Evolutionary conservation across 2,797 vertebrate genomes (phyloP).

Genomic region (Trematomus bernacchii): DNA sequence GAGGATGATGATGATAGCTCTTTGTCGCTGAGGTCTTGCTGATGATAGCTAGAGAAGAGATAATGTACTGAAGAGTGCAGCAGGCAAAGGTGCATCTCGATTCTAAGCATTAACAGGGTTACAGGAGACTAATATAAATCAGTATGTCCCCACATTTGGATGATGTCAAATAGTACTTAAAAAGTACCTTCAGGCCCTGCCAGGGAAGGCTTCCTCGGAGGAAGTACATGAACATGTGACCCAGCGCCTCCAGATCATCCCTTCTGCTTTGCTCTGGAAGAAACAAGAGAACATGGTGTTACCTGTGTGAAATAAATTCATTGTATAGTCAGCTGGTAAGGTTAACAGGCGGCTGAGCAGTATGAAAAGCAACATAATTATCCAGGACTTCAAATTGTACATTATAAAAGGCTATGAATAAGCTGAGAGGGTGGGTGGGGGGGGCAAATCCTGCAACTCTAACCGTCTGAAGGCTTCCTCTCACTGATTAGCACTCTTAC

Average conservation of each 20-base stretch:
- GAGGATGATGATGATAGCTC: constrained; percentile 11
- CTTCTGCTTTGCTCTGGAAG: constrained; percentile 96
- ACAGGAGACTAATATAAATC: constrained; percentile 28
- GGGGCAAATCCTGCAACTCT: not conserved
- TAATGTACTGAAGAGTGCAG: not conserved
- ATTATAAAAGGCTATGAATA: constrained; percentile 14
- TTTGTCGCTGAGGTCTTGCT: constrained; percentile 25
- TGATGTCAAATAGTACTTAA: constrained; percentile 8
- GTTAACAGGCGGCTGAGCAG: not conserved
- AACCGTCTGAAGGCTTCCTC: constrained; percentile 13
- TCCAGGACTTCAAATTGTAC: constrained; percentile 8
- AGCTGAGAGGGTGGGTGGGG: not conserved
- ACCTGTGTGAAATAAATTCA: constrained; percentile 7
- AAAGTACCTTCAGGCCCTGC: constrained; percentile 96
- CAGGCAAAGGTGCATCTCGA: constrained; percentile 6
- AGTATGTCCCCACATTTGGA: constrained; percentile 1
- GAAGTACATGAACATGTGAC: constrained; percentile 99
- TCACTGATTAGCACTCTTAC: constrained; percentile 27
- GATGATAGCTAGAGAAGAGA: constrained; percentile 19
- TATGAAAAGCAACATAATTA: constrained; percentile 1
- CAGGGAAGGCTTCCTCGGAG: constrained; percentile 97
- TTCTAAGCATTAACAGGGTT: constrained; percentile 15
- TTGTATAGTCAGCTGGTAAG: constrained; percentile 11
- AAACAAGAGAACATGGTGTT: constrained; percentile 19
- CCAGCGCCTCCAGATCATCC: constrained; percentile 96